Evolutionary conservation across 2,888 invertebrate genomes (phyloP), one percentile per base, ranked within the genome.

Genomic region (Coenonympha glycerion): DNA sequence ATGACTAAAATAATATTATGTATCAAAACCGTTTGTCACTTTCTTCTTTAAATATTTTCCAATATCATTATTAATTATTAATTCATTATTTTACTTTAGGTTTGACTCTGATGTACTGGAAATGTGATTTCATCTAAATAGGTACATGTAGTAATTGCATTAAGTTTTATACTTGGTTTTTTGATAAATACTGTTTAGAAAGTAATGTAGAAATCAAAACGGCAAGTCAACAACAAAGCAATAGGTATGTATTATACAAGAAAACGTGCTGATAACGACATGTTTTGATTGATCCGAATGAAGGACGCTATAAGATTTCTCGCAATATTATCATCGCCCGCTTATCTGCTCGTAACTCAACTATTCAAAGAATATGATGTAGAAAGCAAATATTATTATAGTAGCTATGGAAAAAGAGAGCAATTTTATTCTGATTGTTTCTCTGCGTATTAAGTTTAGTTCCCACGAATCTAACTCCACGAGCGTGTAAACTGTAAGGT

Each of bases 391-490:
- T 22, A 9, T 9, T 22, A 22, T 4, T 39, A 11, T 11, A 36
- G 8, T 6, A 37, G 8, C 22, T 8, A 39, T 15, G 24, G 21
- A 19, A 39, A 39, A 15, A 22, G 13, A 39, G 22, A 39, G 31
- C 31, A 39, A 13, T 21, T 39, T 13, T 11, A 39, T 22, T 19
- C 11, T 24, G 13, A 13, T 22, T 39, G 11, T 31, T 31, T 30
- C 28, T 15, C 26, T 11, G 6, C 19, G 1, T 28, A 16, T 19
- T 6, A 28, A 18, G 6, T 39, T 22, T 13, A 44, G 21, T 41
- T 47, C 49, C 40, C 45, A 45, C 33, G 45, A 46, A 19, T 26
- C 40, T 49, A n/a, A 8, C 19, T 47, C 24, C n/a, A 42, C 22
- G 11, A n/a, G 28, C 22, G 26, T 47, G 13, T 30, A n/a, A n/a